phyloP scores from a whole-genome alignment of 2,888 invertebrate species.

The Adelphocoris suturalis region DNA sequence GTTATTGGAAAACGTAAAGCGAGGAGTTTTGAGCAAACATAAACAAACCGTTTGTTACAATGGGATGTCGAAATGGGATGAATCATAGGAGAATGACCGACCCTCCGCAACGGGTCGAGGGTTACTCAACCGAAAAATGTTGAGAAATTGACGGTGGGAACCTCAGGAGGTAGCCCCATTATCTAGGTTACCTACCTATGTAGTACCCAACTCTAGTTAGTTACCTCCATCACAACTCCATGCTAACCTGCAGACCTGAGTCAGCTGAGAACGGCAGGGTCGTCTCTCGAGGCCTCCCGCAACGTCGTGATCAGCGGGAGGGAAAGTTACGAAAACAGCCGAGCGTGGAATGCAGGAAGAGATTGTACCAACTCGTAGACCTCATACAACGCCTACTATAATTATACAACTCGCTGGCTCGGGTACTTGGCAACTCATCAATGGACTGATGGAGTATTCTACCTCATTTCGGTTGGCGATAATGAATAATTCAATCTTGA shows the following conservation, averaged over 20 bases:
- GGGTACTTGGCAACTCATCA: too few species aligned
- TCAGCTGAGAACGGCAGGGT: neutral
- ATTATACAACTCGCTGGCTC: too few species aligned
- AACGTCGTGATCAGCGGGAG: neutral
- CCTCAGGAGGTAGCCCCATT: neutral
- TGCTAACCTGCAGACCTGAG: too few species aligned
- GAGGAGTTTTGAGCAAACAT: neutral
- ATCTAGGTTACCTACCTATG: neutral
- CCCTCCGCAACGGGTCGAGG: neutral
- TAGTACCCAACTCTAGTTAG: too few species aligned
- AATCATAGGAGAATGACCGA: slow-evolving; percentile 25
- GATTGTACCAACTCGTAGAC: neutral
- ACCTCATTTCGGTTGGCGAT: too few species aligned
- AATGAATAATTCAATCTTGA: too few species aligned
- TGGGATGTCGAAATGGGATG: slow-evolving; percentile 17
- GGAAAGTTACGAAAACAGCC: slow-evolving; percentile 7
- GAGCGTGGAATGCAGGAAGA: slow-evolving; percentile 19
- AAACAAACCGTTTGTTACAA: slow-evolving; percentile 17
- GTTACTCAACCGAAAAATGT: slow-evolving; percentile 9
- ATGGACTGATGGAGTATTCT: too few species aligned
- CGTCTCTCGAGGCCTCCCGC: neutral
- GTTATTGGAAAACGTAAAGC: too few species aligned
- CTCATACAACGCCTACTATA: too few species aligned
- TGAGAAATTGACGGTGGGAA: neutral
- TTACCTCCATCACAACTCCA: too few species aligned